Conservation (phyloP, 2,888 invertebrate genomes). For the Byasa hedistus region DNA sequence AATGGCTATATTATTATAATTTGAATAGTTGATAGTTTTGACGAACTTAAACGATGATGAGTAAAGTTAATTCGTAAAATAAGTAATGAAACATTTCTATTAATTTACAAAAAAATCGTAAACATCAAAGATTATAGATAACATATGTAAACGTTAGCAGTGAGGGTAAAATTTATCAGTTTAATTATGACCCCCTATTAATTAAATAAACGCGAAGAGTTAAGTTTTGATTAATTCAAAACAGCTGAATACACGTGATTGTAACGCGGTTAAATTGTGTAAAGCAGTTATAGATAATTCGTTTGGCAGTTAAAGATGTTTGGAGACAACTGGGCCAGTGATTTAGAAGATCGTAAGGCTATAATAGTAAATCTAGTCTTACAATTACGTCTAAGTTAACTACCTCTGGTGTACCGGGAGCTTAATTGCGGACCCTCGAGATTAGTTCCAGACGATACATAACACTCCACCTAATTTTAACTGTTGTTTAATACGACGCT, state of each 20-base stretch:
- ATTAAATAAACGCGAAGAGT: conserved; percentile 3
- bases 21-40: too few relatives aligned
- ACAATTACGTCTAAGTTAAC: background rate
- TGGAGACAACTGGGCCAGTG: background rate
- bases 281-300: conserved; percentile 1
- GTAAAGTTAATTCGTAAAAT: too few relatives aligned
- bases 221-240: conserved; percentile 6
- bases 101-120: too few relatives aligned
- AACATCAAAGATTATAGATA: too few relatives aligned
- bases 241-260: conserved; percentile 3
- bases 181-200: conserved; percentile 11
- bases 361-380: conserved; percentile 19
- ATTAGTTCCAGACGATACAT: conserved; percentile 8
- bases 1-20: too few relatives aligned
- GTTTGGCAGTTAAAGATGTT: background rate
- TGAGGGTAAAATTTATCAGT: too few relatives aligned
- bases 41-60: too few relatives aligned
- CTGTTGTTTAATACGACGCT: background rate
- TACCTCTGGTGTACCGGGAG: conserved; percentile 1
- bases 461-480: background rate
- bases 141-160: too few relatives aligned
- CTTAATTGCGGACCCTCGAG: conserved; percentile 6
- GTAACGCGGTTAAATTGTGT: conserved; percentile 8
- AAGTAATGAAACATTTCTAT: too few relatives aligned
- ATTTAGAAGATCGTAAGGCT: background rate